Conservation (phyloP, 2,797 vertebrate species). For the Gouania willdenowi region DNA sequence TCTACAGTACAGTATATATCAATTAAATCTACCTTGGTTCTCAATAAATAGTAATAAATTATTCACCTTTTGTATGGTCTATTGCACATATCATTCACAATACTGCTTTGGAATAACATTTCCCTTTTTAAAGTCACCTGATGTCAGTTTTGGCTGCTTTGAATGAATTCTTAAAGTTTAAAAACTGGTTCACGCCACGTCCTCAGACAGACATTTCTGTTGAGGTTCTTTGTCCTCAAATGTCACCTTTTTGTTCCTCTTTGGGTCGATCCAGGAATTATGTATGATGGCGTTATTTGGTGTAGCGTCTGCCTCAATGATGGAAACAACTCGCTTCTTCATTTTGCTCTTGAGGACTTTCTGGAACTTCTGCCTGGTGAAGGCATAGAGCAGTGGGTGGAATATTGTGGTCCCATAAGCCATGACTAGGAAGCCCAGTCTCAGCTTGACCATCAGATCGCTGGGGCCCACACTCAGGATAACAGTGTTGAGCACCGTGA, state of each 20-base stretch:
- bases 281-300: conserved; percentile 93
- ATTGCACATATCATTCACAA: conserved; percentile 64
- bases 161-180: conserved; percentile 10
- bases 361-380: conserved; percentile 97
- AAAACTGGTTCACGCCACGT: conserved; percentile 52
- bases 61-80: conserved; percentile 63
- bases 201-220: conserved; percentile 85
- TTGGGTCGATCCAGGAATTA: conserved; percentile 95
- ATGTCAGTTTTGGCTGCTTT: conserved; percentile 57
- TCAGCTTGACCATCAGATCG: conserved; percentile 91
- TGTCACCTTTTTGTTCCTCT: conserved; percentile 90
- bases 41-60: conserved; percentile 79
- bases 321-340: conserved; percentile 95
- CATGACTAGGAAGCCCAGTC: conserved; percentile 97
- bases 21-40: conserved; percentile 64
- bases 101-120: conserved; percentile 64
- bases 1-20: conserved; percentile 66
- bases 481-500: conserved; percentile 93
- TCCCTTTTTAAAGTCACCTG: conserved; percentile 56
- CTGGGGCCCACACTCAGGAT: conserved; percentile 95
- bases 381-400: conserved; percentile 95
- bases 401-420: conserved; percentile 98
- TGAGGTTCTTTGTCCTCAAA: conserved; percentile 87
- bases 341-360: conserved; percentile 97
- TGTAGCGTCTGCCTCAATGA: conserved; percentile 90